Base-by-base conservation (phyloP, 1,140 invertebrate species). In the Calephelis nemesis region DNA sequence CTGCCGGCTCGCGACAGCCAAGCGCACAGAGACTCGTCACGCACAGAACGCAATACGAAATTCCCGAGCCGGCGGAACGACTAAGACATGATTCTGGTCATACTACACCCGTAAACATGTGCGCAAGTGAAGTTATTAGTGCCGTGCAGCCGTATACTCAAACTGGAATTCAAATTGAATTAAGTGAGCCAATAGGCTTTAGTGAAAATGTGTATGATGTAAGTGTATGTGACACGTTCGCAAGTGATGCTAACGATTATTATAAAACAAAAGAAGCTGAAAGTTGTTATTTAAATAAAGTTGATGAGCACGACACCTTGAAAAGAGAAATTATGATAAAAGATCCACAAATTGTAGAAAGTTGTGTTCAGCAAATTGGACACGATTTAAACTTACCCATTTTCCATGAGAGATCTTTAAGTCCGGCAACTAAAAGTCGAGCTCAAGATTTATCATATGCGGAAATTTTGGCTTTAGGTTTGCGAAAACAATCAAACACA, bases 401-500 rank as follows among this genome's bases (percentile, higher is more conserved):
- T 62, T 30, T 63, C 62, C 76, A 74, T 40, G 75, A 82, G 47
- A 78, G 79, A 47, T 74, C 80, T 15, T n/a, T 70, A 7, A 88
- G 83, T 65, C 82, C 82, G 6, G 67, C 74, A 8, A 63, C 64
- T 9, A 79, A 73, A 72, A 66, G 65, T 67, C 75, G 82, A n/a
- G 82, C 81, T 47, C 83, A 91, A 62, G 91, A 92, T 54, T 92
- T 95, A 70, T 96, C 95, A 1, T 96, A 96, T 84, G 95, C 95
- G 13, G 94, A 95, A 87, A 95, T 96, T 77, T 92, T 96, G 71
- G 94, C 95, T 4, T 93, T 95, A 71, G 95, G 95, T 5, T 92
- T 96, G 49, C 80, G 88, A 74, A 82, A 78, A 84, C 72, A 88
- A 70, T 65, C 77, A 3, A 79, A 75, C 47, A 78, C 70, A 8